These are phyloP conservation scores for Gymnobelideus leadbeateri DNA, from an alignment of 2,113 vertebrate genomes.

Conservation along the genomic window DNA sequence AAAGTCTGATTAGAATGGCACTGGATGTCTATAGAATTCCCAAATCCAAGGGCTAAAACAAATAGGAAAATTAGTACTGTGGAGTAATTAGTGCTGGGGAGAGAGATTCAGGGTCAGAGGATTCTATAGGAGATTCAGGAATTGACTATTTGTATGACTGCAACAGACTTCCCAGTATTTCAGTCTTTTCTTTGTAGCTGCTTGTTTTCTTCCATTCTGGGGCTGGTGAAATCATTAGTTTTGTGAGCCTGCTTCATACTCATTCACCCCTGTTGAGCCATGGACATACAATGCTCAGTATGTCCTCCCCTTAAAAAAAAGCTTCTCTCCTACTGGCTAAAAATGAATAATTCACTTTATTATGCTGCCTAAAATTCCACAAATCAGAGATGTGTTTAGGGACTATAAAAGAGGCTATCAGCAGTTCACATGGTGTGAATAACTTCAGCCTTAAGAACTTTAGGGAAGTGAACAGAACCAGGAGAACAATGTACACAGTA, in stretches of 20 bases:
- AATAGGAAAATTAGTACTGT: too few species aligned
- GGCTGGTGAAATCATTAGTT: neutral
- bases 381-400: neutral
- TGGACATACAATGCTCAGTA: too few species aligned
- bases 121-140: neutral
- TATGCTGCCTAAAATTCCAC: too few species aligned
- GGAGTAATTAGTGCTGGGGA: too few species aligned
- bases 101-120: neutral
- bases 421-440: neutral
- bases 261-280: too few species aligned
- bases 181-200: neutral
- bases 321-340: neutral
- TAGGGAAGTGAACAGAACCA: neutral
- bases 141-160: neutral
- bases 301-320: too few species aligned
- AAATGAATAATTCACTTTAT: neutral
- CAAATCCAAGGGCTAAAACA: neutral
- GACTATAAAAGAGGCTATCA: neutral
- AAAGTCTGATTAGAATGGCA: neutral
- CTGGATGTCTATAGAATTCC: neutral
- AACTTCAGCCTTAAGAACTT: neutral
- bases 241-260: too few species aligned
- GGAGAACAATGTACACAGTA: too few species aligned
- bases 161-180: neutral
- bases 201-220: neutral